phyloP scores from a whole-genome alignment of 2,888 invertebrate species.

The Amphiduros pacificus region DNA sequence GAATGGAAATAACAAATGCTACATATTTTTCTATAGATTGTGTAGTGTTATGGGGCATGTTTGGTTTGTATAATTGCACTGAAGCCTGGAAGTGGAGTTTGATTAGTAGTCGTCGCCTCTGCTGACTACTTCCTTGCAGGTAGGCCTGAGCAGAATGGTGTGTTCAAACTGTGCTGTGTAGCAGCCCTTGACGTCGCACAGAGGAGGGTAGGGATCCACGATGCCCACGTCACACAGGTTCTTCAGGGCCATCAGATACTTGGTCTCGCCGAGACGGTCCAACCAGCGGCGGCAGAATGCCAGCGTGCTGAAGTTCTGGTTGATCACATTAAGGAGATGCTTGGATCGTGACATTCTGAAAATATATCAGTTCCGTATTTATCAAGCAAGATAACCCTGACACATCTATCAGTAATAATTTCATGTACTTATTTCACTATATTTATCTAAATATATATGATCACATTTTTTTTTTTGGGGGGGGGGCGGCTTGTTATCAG shows the following conservation, averaged over 20 bases:
- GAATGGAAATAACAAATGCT: too few relatives aligned
- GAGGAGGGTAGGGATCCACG: constrained; percentile 97
- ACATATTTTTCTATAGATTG: too few relatives aligned
- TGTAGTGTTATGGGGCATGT: too few relatives aligned
- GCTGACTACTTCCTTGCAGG: constrained; percentile 97
- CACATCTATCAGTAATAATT: too few relatives aligned
- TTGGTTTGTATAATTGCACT: too few relatives aligned
- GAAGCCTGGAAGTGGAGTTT: too few relatives aligned
- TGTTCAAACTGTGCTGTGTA: constrained; percentile 99
- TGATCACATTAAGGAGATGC: constrained; percentile 85
- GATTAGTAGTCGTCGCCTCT: constrained; percentile 95
- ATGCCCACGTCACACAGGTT: constrained; percentile 97
- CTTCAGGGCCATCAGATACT: constrained; percentile 97
- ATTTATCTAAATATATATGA: too few relatives aligned
- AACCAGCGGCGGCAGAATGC: constrained; percentile 99
- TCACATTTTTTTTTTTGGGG: too few relatives aligned
- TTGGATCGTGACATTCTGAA: constrained; percentile 85
- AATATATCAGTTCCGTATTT: too few relatives aligned
- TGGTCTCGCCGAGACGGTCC: constrained; percentile 93
- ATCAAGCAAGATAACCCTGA: too few relatives aligned
- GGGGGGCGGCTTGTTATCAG: too few relatives aligned
- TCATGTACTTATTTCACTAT: too few relatives aligned
- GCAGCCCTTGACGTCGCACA: constrained; percentile 95
- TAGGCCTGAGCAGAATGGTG: constrained; percentile 93
- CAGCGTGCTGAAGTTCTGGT: constrained; percentile 94